Evolutionary conservation across 2,113 vertebrate genomes (phyloP), one percentile per base, ranked within the genome.

Genomic region (Thalassarche chlororhynchos): DNA sequence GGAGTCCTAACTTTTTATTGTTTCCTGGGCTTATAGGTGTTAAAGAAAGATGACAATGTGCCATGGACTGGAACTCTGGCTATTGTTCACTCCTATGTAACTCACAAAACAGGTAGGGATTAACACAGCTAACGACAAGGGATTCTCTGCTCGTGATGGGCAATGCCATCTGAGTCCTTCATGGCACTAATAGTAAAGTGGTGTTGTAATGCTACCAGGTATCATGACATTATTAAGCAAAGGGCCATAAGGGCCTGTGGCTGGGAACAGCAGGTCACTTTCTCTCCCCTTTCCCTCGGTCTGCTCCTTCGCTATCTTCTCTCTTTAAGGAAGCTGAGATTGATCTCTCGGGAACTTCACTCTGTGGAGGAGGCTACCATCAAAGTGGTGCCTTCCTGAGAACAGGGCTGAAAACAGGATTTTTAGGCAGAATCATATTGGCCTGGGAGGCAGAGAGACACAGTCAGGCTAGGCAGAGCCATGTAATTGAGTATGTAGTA

Each of bases 21-120:
- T 96, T 93, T 83, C 74, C 54, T 15, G 72, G 84, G 60, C 70
- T 97, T 66, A 31, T 64, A 99, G 99, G 99, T 99, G 77, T 99
- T 99, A 97, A 99, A 99, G 98, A 99, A 99, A 93, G 99, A 99
- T 4, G 98, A 98, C 47, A 98, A 97, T 34, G 98, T 99, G 98
- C 99, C 99, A 65, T 99, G 99, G 99, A 99, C 99, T 9, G 99
- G 99, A 96, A 99, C 99, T 98, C 98, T 99, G 95, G 98, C 99
- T 96, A 98, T 98, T 1, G 98, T 99, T 58, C 99, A 99, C 97
- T 99, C 99, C 66, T 99, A 99, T 11, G 99, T 99, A 64, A 99
- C 99, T 94, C 99, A 99, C 97, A 99, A 99, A 98, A 99, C 99
- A 94, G 99, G 99, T 99, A 93, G 52, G 93, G 40, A 31, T 76